A percentile compares a stretch with the other conserved stretches of the same genome.
Evolutionary conservation across 1,140 invertebrate genomes (phyloP).

Genomic region (Semibalanus balanoides): DNA sequence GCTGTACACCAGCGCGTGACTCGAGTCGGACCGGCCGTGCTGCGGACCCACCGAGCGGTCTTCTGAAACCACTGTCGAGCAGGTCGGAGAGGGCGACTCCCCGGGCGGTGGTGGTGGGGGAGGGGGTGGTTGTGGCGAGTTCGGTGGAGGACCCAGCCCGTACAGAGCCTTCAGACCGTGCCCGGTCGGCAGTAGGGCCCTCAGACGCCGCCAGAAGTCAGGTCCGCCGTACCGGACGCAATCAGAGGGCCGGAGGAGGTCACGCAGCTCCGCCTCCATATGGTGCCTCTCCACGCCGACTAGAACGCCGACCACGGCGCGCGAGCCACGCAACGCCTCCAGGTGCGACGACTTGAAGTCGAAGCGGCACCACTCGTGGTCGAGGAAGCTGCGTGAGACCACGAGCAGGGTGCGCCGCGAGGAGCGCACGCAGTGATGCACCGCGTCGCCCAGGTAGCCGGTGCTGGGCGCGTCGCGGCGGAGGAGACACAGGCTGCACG

Average conservation of each 20-base stretch:
- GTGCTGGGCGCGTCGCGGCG: slow-evolving; percentile 39
- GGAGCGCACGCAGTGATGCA: slow-evolving; percentile 37
- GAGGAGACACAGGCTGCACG: slow-evolving; percentile 31
- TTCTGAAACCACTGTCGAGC: not conserved
- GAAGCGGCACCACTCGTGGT: slow-evolving; percentile 31
- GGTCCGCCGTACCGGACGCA: not conserved
- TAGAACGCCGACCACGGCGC: not conserved
- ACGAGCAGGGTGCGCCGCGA: slow-evolving; percentile 69
- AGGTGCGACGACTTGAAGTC: slow-evolving; percentile 29
- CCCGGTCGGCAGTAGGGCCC: not conserved
- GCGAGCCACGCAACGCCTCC: slow-evolving; percentile 16
- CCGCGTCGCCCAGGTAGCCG: slow-evolving; percentile 54
- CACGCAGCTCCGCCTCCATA: not conserved
- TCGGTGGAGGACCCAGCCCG: not conserved
- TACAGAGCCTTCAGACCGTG: not conserved
- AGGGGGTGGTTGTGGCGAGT: too few relatives aligned
- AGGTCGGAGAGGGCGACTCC: not conserved
- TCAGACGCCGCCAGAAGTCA: not conserved
- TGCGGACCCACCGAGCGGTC: not conserved
- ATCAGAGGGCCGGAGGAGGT: not conserved
- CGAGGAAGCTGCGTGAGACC: slow-evolving; percentile 81
- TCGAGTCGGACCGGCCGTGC: not conserved
- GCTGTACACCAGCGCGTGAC: not conserved
- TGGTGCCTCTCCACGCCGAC: not conserved
- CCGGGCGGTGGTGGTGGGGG: not conserved